Percentiles rank a stretch among this genome's conserved stretches.
phyloP scores from a whole-genome alignment of 2,113 vertebrate species.

The Prunella himalayana region DNA sequence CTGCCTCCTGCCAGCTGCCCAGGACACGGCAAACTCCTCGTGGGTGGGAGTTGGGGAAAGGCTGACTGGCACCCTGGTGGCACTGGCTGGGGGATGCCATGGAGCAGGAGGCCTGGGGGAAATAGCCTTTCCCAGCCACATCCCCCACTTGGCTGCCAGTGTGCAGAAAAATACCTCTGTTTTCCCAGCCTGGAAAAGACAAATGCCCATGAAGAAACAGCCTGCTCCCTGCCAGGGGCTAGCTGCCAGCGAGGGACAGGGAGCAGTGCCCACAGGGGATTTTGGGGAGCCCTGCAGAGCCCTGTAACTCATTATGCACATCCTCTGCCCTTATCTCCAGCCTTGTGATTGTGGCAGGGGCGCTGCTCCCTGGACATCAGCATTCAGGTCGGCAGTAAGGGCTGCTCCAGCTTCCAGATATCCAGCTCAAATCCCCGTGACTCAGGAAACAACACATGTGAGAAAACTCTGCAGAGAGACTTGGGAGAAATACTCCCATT shows the following conservation, averaged over 20 bases:
- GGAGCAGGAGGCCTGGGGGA: fast-evolving
- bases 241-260: not conserved
- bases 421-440: not conserved
- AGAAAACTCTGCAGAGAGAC: not conserved
- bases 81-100: not conserved
- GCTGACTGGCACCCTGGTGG: not conserved
- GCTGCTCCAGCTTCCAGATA: conserved; percentile 8
- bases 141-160: not conserved
- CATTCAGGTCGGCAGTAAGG: not conserved
- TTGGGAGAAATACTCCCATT: conserved; percentile 2
- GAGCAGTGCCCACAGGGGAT: fast-evolving
- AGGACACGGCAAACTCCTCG: not conserved
- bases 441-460: not conserved
- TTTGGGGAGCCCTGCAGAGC: not conserved
- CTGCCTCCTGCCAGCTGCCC: not conserved
- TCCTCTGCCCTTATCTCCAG: not conserved
- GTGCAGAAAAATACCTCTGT: not conserved
- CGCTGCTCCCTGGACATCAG: not conserved
- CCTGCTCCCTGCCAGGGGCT: not conserved
- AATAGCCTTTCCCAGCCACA: not conserved
- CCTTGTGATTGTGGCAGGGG: not conserved
- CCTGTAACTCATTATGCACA: not conserved
- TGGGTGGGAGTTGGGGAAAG: not conserved
- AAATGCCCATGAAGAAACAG: not conserved
- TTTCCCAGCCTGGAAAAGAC: not conserved